Evolutionary conservation across 2,888 invertebrate species (phyloP).

Genomic region (Brachyopa scutellaris): DNA sequence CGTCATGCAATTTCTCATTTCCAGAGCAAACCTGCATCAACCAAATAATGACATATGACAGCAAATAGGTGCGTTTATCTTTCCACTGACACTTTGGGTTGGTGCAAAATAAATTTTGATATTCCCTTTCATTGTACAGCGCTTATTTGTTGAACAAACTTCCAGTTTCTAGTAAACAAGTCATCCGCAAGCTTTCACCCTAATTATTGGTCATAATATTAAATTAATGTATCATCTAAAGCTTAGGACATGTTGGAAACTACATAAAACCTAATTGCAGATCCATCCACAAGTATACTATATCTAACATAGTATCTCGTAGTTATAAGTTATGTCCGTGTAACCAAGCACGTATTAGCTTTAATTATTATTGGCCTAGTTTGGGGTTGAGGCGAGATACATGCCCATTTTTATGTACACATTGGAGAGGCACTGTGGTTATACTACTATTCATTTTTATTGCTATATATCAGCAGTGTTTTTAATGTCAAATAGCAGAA

Average conservation of each 20-base stretch:
- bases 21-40: no score
- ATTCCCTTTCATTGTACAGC: neutral
- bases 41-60: no score
- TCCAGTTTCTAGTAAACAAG: conserved; percentile 13
- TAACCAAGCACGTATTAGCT: conserved; percentile 76
- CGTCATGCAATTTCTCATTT: no score
- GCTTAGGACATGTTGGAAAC: conserved; percentile 40
- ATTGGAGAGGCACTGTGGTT: neutral
- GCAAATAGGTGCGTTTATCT: no score
- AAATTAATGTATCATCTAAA: conserved; percentile 55
- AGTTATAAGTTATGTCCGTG: conserved; percentile 31
- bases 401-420: conserved; percentile 10
- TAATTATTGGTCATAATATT: conserved; percentile 51
- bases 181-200: conserved; percentile 25
- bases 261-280: conserved; percentile 66
- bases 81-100: no score
- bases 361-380: conserved; percentile 79
- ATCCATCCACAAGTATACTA: conserved; percentile 42
- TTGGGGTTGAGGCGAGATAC: conserved; percentile 51
- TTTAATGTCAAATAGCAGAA: conserved; percentile 5
- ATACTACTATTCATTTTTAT: conserved; percentile 31
- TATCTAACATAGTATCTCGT: conserved; percentile 25
- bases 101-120: no score
- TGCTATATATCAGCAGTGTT: conserved; percentile 21
- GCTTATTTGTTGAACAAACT: neutral